A percentile compares a stretch with the other conserved stretches of the same genome.
phyloP scores from a whole-genome alignment of 2,113 vertebrate species.

The Callaeas wilsoni region DNA sequence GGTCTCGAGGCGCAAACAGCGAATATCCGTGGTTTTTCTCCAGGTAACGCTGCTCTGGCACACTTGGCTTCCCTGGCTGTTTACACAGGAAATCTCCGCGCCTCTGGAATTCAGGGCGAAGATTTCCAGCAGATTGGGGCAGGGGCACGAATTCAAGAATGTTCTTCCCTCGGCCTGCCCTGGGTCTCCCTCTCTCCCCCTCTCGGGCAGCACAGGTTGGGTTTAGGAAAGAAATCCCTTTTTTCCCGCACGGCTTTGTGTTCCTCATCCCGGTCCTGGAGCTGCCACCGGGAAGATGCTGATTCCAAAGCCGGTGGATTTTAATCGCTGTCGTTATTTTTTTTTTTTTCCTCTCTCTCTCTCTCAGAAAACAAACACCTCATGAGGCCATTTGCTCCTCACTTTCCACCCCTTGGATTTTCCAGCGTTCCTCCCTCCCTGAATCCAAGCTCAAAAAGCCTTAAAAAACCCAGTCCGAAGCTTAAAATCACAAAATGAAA shows the following conservation, averaged over 20 bases:
- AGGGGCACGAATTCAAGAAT: neutral
- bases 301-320: neutral
- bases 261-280: neutral
- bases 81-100: neutral
- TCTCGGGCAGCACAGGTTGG: neutral
- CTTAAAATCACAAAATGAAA: slow-evolving; percentile 4
- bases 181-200: neutral
- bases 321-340: neutral
- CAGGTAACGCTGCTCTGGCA: neutral
- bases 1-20: neutral
- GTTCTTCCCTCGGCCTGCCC: neutral
- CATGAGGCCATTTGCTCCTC: slow-evolving; percentile 50
- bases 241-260: neutral
- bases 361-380: neutral
- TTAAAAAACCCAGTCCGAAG: neutral
- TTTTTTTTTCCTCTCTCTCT: neutral
- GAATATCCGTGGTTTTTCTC: neutral
- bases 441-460: neutral
- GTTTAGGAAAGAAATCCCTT: neutral
- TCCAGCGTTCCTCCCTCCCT: neutral
- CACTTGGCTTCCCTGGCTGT: neutral
- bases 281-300: neutral
- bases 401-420: neutral
- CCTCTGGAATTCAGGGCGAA: neutral
- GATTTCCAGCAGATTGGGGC: neutral